Evolutionary conservation across 2,113 vertebrate species (phyloP).

Genomic region (Columba livia): DNA sequence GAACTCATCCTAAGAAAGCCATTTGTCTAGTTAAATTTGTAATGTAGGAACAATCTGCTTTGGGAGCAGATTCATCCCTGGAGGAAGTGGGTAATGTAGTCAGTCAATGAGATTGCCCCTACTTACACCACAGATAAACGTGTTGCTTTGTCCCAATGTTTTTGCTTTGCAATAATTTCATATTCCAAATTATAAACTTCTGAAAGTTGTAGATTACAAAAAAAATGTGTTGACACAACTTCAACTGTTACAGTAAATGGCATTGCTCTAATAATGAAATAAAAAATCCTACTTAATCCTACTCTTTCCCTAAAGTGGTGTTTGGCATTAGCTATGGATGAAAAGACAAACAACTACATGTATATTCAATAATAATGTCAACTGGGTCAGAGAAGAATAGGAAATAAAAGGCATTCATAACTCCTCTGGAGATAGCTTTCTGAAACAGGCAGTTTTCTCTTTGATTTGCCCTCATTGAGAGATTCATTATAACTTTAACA

Average conservation of each 20-base stretch:
- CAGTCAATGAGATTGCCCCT: constrained; percentile 47
- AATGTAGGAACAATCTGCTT: constrained; percentile 19
- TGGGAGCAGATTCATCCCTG: constrained; percentile 17
- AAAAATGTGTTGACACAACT: constrained; percentile 56
- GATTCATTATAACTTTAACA: constrained; percentile 37
- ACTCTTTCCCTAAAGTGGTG: constrained; percentile 61
- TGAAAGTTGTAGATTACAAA: constrained; percentile 57
- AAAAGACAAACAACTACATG: constrained; percentile 73
- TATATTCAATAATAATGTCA: constrained; percentile 73
- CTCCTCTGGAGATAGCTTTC: constrained; percentile 55
- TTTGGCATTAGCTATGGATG: constrained; percentile 70
- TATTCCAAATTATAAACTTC: constrained; percentile 57
- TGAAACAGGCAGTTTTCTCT: constrained; percentile 29
- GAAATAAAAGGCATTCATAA: constrained; percentile 65
- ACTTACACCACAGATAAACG: constrained; percentile 50
- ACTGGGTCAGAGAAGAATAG: constrained; percentile 63
- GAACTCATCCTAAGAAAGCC: background rate
- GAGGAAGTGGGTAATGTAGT: constrained; percentile 34
- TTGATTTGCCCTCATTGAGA: constrained; percentile 45
- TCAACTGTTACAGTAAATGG: constrained; percentile 39
- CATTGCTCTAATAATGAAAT: constrained; percentile 70
- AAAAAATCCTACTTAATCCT: constrained; percentile 65
- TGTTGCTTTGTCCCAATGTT: background rate
- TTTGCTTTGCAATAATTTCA: constrained; percentile 35
- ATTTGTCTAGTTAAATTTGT: constrained; percentile 26